Conservation (phyloP, 2,888 invertebrate genomes). For the Halictus ligatus region DNA sequence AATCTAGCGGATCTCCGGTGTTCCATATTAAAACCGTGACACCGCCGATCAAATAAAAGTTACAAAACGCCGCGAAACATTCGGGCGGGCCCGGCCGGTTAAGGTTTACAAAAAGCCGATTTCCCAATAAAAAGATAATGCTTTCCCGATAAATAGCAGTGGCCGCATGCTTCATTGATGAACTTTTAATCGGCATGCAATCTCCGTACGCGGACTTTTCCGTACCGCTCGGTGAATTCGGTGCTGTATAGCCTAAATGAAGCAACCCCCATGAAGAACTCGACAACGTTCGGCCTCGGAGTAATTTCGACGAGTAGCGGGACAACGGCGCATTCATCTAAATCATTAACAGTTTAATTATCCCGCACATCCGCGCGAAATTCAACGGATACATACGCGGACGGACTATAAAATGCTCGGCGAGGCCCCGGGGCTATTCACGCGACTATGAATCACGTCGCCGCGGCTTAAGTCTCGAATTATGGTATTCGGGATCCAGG, state of each 20-base stretch:
- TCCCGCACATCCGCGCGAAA: not conserved
- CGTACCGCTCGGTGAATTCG: not conserved
- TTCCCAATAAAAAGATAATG: constrained; percentile 2
- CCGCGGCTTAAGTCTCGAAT: constrained; percentile 21
- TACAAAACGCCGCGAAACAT: not conserved
- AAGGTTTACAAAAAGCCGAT: not conserved
- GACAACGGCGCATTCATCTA: not conserved
- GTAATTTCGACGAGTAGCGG: not conserved
- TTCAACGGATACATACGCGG: not conserved
- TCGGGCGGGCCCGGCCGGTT: no score
- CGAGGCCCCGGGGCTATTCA: not conserved
- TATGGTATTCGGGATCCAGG: not conserved
- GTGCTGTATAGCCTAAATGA: not conserved
- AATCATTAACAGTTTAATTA: constrained; percentile 8
- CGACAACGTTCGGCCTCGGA: not conserved
- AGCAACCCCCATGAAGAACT: not conserved
- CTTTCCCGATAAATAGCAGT: not conserved
- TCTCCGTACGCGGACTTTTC: not conserved
- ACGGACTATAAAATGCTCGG: not conserved
- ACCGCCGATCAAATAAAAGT: not conserved
- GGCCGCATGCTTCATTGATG: not conserved
- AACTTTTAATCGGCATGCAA: not conserved
- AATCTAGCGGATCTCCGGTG: no score
- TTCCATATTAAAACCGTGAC: no score
- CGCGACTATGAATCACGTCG: constrained; percentile 24